Evolutionary conservation across 2,113 vertebrate genomes (phyloP).

Genomic region (Pelvicachromis taeniatus): DNA sequence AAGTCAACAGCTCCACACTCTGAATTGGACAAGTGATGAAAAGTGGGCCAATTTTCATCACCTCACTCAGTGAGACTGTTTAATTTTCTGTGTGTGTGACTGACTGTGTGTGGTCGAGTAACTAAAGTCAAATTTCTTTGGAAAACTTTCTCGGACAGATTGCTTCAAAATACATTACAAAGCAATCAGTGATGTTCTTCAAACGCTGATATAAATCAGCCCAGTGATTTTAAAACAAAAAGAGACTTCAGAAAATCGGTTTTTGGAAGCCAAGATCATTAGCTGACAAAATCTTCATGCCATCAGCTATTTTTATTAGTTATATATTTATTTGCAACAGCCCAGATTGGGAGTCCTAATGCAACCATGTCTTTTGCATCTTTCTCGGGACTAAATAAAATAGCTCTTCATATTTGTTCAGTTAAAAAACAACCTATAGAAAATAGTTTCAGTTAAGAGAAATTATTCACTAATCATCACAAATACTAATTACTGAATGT

Average conservation of each 20-base stretch:
- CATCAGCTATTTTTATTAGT: neutral
- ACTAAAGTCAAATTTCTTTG: neutral
- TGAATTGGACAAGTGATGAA: constrained; percentile 32
- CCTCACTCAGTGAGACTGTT: neutral
- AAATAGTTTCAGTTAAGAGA: neutral
- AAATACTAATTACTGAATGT: neutral
- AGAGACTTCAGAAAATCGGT: neutral
- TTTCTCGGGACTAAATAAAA: no score
- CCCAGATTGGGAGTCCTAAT: neutral
- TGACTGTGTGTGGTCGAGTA: neutral
- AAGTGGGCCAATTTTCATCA: constrained; percentile 30
- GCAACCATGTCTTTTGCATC: no score
- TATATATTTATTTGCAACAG: neutral
- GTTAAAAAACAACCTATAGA: neutral
- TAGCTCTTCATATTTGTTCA: neutral
- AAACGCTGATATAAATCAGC: neutral
- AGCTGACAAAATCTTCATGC: neutral
- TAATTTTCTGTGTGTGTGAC: neutral
- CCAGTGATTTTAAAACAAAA: neutral
- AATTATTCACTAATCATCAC: neutral
- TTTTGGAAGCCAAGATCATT: neutral
- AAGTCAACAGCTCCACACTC: constrained; percentile 7
- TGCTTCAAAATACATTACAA: neutral
- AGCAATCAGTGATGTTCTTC: neutral
- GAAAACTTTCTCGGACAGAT: neutral